These are phyloP conservation scores for Nothobranchius furzeri DNA, from an alignment of 2,113 vertebrate genomes.

Conservation along the genomic window DNA sequence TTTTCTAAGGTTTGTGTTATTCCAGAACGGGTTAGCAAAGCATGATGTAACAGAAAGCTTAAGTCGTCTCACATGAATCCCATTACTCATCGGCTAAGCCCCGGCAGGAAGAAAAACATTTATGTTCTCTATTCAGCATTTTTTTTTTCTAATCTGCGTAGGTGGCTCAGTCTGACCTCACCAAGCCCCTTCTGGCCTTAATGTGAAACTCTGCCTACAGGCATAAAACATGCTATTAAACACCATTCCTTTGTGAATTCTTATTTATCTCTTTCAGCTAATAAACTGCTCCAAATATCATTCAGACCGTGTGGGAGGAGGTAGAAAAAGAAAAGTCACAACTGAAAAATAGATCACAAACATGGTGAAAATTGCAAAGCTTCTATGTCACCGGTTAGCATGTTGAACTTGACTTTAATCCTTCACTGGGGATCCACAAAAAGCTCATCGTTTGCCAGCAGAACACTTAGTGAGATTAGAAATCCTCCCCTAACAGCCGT, in stretches of 20 bases:
- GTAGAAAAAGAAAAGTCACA: conserved; percentile 41
- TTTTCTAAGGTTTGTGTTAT: conserved; percentile 5
- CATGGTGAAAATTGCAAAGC: conserved; percentile 38
- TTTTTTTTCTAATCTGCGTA: conserved; percentile 11
- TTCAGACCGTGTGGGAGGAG: conserved; percentile 36
- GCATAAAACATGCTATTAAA: conserved; percentile 32
- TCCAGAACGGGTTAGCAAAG: neutral
- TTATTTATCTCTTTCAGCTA: conserved; percentile 9
- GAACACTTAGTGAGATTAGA: conserved; percentile 68
- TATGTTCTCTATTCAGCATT: conserved; percentile 1
- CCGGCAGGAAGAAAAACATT: conserved; percentile 2
- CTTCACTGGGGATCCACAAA: conserved; percentile 46
- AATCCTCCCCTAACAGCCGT: conserved; percentile 41
- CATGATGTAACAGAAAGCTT: neutral
- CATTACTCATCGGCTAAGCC: conserved; percentile 9
- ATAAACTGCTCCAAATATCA: conserved; percentile 35
- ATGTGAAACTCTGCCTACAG: conserved; percentile 31
- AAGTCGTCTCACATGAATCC: conserved; percentile 7
- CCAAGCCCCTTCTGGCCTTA: conserved; percentile 19
- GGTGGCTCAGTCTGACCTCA: conserved; percentile 29
- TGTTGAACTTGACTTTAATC: conserved; percentile 58
- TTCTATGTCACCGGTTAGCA: conserved; percentile 38
- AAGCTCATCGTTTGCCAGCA: conserved; percentile 56
- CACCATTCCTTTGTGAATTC: conserved; percentile 20
- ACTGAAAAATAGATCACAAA: conserved; percentile 32